Base-by-base conservation (phyloP, 2,888 invertebrate genomes). In the Melipona beecheii region DNA sequence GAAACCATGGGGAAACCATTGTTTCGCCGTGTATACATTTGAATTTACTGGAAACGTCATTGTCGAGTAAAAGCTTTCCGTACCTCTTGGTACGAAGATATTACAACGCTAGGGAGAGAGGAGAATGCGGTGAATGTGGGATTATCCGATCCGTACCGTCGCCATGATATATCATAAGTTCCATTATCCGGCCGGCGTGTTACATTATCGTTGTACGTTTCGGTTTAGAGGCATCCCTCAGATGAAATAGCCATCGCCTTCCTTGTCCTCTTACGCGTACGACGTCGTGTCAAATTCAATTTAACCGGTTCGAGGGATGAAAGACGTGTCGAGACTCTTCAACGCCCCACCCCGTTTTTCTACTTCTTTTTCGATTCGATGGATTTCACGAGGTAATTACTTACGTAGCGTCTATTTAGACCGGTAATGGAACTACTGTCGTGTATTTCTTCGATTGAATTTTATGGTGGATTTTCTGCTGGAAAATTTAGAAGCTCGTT, bases 81-180 rank as follows among this genome's bases (percentile, higher is more conserved):
- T 9, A 43, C 43, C 81, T 83, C 75, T 78, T 80, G 78, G 65
- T 69, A 76, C 78, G 74, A 75, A 73, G 83, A 75, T 84, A 87
- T 87, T 87, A 86, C 74, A 81, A 76, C 56, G 73, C 76, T 69
- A 31, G 43, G 36, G 43, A 43, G 43, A 24, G 84, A 27, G 75
- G 52, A 24, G 56, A 62, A 68, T 72, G 83, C 78, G 78, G 76
- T 76, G 83, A 74, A 70, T 82, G 78, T 68, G 52, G 85, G 87
- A 89, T 89, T 83, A 86, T 85, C 74, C 75, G 31, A 80, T 79
- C 79, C 78, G 81, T 81, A 80, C 83, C 64, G 78, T 69, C 86
- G 66, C 78, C 79, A 90, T 90, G 91, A 91, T 91, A 91, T 91
- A 91, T 91, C 90, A 90, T 91, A 90, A 91, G 90, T 90, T 91